Base-by-base conservation (phyloP, 1,140 invertebrate species). In the Stenopsyche tienmushanensis region DNA sequence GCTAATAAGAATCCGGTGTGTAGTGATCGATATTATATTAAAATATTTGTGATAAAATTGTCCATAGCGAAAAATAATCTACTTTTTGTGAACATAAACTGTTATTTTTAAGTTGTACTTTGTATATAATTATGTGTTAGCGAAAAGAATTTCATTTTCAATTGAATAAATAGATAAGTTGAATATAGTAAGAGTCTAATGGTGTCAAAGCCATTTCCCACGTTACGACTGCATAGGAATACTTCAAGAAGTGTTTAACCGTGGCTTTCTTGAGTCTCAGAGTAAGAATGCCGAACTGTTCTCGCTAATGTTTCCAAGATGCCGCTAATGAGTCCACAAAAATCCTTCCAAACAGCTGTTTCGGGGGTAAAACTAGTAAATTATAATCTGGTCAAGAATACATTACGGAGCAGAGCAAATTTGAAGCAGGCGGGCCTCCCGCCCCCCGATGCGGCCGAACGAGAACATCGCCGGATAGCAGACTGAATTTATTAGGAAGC, bases 241-340 rank as follows among this genome's bases (percentile, higher is more conserved):
- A 34, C n/a, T n/a, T n/a, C n/a, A n/a, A n/a, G n/a, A n/a, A n/a
- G n/a, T n/a, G n/a, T n/a, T n/a, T n/a, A n/a, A n/a, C n/a, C n/a
- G n/a, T n/a, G n/a, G n/a, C n/a, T n/a, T n/a, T n/a, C n/a, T n/a
- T n/a, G n/a, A n/a, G n/a, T n/a, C 29, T 34, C 13, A 13, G 5
- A 34, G 17, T 15, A 60, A 60, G 57, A 60, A 60, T 60, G 41
- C 57, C 29, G 47, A 47, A 47, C 34, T 25, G 57, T 23, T 21
- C 42, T 41, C 57, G 57, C 60, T 69, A 69, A 69, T 69, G 67
- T 49, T 62, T 65, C 50, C 49, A 50, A 62, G 62, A 53, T 53
- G 49, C 67, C 63, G 45, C 67, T 69, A 69, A 69, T 65, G 63
- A 69, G 34, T 57, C 67, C 67, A 47, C 67, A 65, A 69, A 69